These are phyloP conservation scores for Leptopilina myrica DNA, from an alignment of 2,888 invertebrate species.

Conservation along the genomic window DNA sequence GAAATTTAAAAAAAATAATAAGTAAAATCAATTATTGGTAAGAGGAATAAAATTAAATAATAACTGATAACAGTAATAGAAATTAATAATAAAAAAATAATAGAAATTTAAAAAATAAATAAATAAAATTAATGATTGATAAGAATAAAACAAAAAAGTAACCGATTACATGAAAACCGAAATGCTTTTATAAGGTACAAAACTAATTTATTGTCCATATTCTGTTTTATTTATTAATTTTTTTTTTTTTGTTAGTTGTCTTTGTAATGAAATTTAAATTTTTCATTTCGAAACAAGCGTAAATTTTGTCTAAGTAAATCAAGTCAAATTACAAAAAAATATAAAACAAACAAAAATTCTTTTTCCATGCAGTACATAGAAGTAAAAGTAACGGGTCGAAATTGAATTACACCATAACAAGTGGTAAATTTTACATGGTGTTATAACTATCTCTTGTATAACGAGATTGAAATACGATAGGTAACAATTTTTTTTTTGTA, in stretches of 20 bases:
- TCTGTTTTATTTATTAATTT: not conserved
- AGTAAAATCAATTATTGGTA: no score
- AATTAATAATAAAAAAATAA: no score
- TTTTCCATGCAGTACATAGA: not conserved
- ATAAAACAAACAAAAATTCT: no score
- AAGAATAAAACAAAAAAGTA: no score
- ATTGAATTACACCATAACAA: constrained; percentile 15
- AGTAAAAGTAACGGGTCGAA: not conserved
- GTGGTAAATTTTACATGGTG: constrained; percentile 27
- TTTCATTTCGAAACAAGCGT: constrained; percentile 1
- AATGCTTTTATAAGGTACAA: not conserved
- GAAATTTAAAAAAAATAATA: no score
- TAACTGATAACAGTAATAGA: no score
- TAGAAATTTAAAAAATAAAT: no score
- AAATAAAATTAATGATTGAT: no score
- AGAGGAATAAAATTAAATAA: no score
- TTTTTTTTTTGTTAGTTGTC: not conserved
- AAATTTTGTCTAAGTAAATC: not conserved
- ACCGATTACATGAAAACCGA: not conserved
- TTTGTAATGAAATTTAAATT: no score
- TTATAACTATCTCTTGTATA: constrained; percentile 10
- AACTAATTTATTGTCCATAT: not conserved
- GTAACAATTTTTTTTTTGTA: not conserved
- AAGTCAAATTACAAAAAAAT: constrained; percentile 16
- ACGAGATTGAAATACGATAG: constrained; percentile 9